Base-by-base conservation (phyloP, 1,140 invertebrate genomes). In the Drosophila orosa region DNA sequence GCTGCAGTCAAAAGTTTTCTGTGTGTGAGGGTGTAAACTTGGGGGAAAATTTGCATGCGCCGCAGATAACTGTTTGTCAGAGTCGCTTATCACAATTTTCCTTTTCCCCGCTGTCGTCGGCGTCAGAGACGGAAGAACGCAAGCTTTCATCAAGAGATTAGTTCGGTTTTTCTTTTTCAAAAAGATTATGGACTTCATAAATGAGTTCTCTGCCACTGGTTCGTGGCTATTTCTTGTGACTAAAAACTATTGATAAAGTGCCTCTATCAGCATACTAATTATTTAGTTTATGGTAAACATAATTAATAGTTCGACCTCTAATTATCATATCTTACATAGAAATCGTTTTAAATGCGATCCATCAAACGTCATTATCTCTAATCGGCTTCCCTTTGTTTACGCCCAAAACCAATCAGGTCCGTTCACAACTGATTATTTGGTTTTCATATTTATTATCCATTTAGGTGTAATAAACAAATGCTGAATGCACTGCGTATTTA, bases 381-480 rank as follows among this genome's bases (percentile, higher is more conserved):
- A 33, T 66, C 10, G 13, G 13, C 45, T 17, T 27, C 65, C 29
- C n/a, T 44, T 58, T 58, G 33, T 71, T 71, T 40, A 22, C 25
- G 22, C 25, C 31, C 62, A 44, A 55, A 69, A 31, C 40, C 40
- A 47, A 56, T 58, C 22, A 25, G 40, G 9, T 6, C 9, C 47
- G 13, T 29, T 35, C 19, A 22, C 31, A 56, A 69, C 52, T 27
- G 31, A 58, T 31, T 31, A 59, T 63, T 39, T 15, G 31, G 33
- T 25, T 52, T 55, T 54, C 45, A 57, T 76, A 76, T 76, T 76
- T 75, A 76, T 86, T 87, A 55, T 68, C 58, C 80, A 82, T 82
- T 87, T 74, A 82, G 54, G 57, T 75, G 55, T 60, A 69, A 86
- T 86, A 85, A 86, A 86, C 84, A 78, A 75, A 71, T 35, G 58